These are phyloP conservation scores for Sus scrofa DNA, from an alignment of 2,113 vertebrate species.

Conservation along the genomic window T2T-Sscrofa CM000825.6:57968501-57969000, in stretches of 20 bases:
- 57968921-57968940: constrained; percentile 36
- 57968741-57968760: too few species aligned
- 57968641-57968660: background rate
- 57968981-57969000: constrained; percentile 48
- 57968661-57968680: background rate
- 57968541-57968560: background rate
- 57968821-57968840: too few species aligned
- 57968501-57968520: too few species aligned
- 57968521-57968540: background rate
- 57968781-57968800: too few species aligned
- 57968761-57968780: too few species aligned
- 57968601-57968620: constrained; percentile 33
- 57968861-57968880: background rate
- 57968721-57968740: too few species aligned
- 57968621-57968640: background rate
- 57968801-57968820: too few species aligned
- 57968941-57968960: constrained; percentile 47
- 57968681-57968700: background rate
- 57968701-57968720: background rate
- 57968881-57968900: background rate
- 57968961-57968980: constrained; percentile 32
- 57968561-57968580: background rate
- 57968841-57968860: background rate
- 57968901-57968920: constrained; percentile 46
- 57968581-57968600: background rate